Percentiles rank a stretch among this genome's conserved stretches.
phyloP scores from a whole-genome alignment of 2,113 vertebrate species.

The Pelobates fuscus region DNA sequence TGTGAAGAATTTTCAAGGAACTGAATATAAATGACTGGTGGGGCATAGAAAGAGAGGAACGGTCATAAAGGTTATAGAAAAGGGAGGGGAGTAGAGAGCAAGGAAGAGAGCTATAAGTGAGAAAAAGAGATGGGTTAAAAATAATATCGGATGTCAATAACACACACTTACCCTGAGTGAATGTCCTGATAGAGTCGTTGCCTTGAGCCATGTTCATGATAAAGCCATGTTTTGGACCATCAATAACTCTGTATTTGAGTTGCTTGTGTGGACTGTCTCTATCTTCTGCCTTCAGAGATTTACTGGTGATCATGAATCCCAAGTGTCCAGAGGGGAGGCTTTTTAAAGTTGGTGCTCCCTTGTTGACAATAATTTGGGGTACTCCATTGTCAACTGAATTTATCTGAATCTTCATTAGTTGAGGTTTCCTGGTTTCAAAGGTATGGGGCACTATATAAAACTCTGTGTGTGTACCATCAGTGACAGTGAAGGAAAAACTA shows the following conservation, averaged over 20 bases:
- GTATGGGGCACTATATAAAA: slow-evolving; percentile 63
- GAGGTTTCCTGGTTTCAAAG: slow-evolving; percentile 57
- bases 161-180: slow-evolving; percentile 74
- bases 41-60: too few relatives aligned
- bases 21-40: too few relatives aligned
- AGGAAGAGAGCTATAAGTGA: too few relatives aligned
- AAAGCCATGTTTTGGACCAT: slow-evolving; percentile 72
- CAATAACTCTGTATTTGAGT: slow-evolving; percentile 73
- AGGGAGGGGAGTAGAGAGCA: too few relatives aligned
- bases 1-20: too few relatives aligned
- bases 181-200: slow-evolving; percentile 67
- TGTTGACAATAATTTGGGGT: slow-evolving; percentile 62
- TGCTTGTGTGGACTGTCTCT: slow-evolving; percentile 59
- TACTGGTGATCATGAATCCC: slow-evolving; percentile 64
- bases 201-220: slow-evolving; percentile 69
- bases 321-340: slow-evolving; percentile 54
- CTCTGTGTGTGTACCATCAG: slow-evolving; percentile 59
- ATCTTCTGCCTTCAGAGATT: slow-evolving; percentile 60
- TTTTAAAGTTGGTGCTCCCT: slow-evolving; percentile 54
- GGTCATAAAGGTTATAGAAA: too few relatives aligned
- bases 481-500: slow-evolving; percentile 67
- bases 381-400: slow-evolving; percentile 53
- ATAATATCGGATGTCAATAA: not conserved
- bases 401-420: slow-evolving; percentile 63
- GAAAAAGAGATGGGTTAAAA: too few relatives aligned